Conservation (phyloP, 2,113 vertebrate genomes). For the Pan paniscus region DNA sequence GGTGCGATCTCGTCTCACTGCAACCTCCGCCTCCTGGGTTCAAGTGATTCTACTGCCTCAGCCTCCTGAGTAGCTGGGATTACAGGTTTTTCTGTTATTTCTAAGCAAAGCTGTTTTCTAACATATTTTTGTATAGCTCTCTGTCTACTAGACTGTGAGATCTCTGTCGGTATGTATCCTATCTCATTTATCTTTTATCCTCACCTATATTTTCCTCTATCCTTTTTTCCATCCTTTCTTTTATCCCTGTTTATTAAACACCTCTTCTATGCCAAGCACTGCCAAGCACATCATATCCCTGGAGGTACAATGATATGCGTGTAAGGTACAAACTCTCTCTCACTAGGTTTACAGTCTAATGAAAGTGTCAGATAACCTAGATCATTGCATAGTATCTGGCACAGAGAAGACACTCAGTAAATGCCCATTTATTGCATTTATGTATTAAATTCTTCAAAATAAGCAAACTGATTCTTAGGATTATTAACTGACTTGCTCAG, state of each 20-base stretch:
- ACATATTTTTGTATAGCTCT: neutral
- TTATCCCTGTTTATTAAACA: neutral
- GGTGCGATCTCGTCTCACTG: too few species aligned
- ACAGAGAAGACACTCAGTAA: conserved; percentile 6
- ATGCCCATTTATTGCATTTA: neutral
- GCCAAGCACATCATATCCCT: neutral
- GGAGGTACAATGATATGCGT: neutral
- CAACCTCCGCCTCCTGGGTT: too few species aligned
- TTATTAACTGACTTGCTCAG: neutral
- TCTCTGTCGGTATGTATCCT: neutral
- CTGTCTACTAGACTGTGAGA: neutral
- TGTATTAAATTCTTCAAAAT: neutral
- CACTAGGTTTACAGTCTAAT: neutral
- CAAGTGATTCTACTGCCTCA: too few species aligned
- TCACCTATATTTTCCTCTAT: neutral
- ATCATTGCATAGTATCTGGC: neutral
- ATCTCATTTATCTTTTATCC: neutral
- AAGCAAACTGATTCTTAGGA: neutral
- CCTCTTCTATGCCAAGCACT: neutral
- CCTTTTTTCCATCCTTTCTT: neutral
- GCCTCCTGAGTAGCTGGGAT: too few species aligned
- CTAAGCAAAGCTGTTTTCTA: neutral
- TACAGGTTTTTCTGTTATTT: neutral
- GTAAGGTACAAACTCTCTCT: neutral
- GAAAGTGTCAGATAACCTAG: neutral